Evolutionary conservation across 2,113 vertebrate genomes (phyloP).

Genomic region (Myotis davidii): DNA sequence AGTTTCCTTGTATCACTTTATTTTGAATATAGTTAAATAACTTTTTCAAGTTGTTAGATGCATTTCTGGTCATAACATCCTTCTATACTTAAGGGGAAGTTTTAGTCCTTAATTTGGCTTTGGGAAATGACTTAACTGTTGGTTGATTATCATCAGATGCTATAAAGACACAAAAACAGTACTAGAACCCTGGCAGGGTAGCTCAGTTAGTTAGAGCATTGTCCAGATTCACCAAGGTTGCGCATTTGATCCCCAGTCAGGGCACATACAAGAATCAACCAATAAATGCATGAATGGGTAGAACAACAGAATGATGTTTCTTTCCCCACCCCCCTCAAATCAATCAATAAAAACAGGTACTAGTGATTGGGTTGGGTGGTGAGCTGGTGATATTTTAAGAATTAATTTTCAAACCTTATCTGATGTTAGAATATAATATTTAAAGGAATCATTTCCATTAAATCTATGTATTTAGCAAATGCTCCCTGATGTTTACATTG

Average conservation of each 20-base stretch:
- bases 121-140: slow-evolving; percentile 6
- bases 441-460: background rate
- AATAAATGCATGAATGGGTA: too few relatives aligned
- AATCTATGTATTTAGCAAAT: background rate
- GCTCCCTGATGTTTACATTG: slow-evolving; percentile 4
- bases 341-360: background rate
- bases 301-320: too few relatives aligned
- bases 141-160: background rate
- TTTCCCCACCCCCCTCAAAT: too few relatives aligned
- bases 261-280: too few relatives aligned
- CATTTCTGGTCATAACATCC: background rate
- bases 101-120: slow-evolving; percentile 30
- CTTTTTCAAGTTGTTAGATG: slow-evolving; percentile 10
- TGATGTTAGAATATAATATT: slow-evolving; percentile 11
- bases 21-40: slow-evolving; percentile 30
- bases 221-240: too few relatives aligned
- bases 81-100: background rate
- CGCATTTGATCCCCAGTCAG: too few relatives aligned
- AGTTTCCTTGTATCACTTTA: background rate
- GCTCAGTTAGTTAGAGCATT: too few relatives aligned
- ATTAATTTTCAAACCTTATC: background rate
- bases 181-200: background rate
- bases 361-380: background rate
- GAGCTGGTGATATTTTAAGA: slow-evolving; percentile 14
- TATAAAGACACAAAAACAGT: background rate